These are phyloP conservation scores for Epinotia brunnichana DNA, from an alignment of 2,888 invertebrate genomes.

Conservation along the genomic window DNA sequence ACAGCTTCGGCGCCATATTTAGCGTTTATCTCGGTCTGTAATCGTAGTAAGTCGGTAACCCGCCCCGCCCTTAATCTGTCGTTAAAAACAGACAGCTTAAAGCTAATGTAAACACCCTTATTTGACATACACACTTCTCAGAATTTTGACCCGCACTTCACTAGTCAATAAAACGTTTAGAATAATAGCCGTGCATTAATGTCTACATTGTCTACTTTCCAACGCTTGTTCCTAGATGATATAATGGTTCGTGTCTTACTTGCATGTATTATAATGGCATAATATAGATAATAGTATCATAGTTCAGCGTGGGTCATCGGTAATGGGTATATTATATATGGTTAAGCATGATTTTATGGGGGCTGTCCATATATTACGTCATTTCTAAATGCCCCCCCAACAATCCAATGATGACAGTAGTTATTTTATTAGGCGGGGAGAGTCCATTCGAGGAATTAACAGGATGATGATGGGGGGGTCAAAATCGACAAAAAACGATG, in stretches of 20 bases:
- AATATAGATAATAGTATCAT: slow-evolving; percentile 30
- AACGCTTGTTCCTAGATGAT: slow-evolving; percentile 13
- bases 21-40: too few relatives aligned
- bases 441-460: too few relatives aligned
- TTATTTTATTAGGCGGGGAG: too few relatives aligned
- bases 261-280: slow-evolving; percentile 1
- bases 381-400: too few relatives aligned
- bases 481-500: too few relatives aligned
- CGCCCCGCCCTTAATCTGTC: too few relatives aligned
- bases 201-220: slow-evolving; percentile 15
- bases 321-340: not conserved
- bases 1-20: too few relatives aligned
- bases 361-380: too few relatives aligned
- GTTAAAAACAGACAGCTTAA: not conserved
- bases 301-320: slow-evolving; percentile 19
- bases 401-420: too few relatives aligned
- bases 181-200: slow-evolving; percentile 24
- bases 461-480: too few relatives aligned
- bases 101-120: not conserved
- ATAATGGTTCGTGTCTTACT: slow-evolving; percentile 11
- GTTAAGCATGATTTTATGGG: too few relatives aligned
- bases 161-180: slow-evolving; percentile 24
- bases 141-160: not conserved
- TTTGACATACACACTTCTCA: slow-evolving; percentile 3
- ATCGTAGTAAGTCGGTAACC: too few relatives aligned